Evolutionary conservation across 2,113 vertebrate genomes (phyloP), one percentile per base, ranked within the genome.

Genomic region (Gnathonemus longibarbis): DNA sequence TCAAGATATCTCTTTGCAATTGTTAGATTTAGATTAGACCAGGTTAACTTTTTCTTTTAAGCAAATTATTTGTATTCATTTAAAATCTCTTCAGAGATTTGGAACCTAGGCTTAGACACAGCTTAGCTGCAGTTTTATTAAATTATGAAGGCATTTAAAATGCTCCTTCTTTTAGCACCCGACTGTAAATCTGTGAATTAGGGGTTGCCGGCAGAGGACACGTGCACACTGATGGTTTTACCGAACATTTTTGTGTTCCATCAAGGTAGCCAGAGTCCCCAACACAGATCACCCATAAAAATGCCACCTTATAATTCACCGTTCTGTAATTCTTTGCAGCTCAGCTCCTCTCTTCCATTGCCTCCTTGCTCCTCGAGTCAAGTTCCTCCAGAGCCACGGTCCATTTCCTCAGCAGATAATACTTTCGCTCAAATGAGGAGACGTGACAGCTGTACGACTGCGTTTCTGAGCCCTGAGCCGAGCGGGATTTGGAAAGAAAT

Each of bases 401-500:
- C 9, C 87, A 58, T 62, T 13, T 58, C 27, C 15, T 45, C 31
- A 3, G 1, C 15, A 42, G 21, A 45, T 31, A n/a, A 53, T 62
- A 21, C 53, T 45, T 24, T 62, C 0, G 87, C 86, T 31, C 15
- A 4, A 39, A 15, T 39, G 56, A 62, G 42, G 17, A 45, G 31
- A 13, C 56, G 42, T n/a, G 56, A 58, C 52, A 88, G 84, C 84
- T 70, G 27, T 46, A 74, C n/a, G 83, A 88, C 66, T 88, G 46
- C 77, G 58, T 66, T 90, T 27, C 53, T 84, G 13, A 48, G 74
- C 74, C 24, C n/a, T 11, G 70, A 46, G 52, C 31, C 11, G 87
- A 90, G 53, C 21, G 58, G 50, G 31, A 45, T 53, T 89, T 87
- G 48, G 70, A 58, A 90, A 95, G n/a, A 95, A 96, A 87, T 87